Evolutionary conservation across 2,113 vertebrate genomes (phyloP), one percentile per base, ranked within the genome.

Genomic region (Syngnathus typhle): DNA sequence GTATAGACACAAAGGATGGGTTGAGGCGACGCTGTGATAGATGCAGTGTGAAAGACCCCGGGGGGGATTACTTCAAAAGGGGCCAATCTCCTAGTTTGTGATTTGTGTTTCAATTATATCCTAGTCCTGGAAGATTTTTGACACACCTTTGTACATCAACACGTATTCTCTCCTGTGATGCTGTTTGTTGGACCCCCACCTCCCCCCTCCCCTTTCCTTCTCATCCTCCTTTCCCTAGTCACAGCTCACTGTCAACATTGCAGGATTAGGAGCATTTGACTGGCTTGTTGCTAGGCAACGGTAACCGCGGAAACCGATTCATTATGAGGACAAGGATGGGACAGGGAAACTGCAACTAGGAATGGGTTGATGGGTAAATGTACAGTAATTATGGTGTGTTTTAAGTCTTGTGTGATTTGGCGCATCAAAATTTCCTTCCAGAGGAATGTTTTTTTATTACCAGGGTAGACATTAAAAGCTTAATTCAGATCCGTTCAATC

Each of bases 261-360:
- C 77, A 79, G 88, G 89, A 92, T 92, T 92, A 91, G 88, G 85
- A 92, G 90, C 89, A 85, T 92, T 90, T 90, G 88, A 90, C 89
- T 88, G 81, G 82, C 83, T 84, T 90, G 91, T 91, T 92, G 85
- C 91, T 86, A 85, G 77, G 91, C 84, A 89, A 90, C 89, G 52
- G 91, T 89, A 84, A 71, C 88, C 82, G 76, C 58, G 76, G 88
- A 71, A 85, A 90, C 89, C 64, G 52, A 82, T 89, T 90, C 88
- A 90, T 90, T 88, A 88, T 81, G 78, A 90, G 89, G 85, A 88
- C 84, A 88, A 75, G 84, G 88, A 88, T 89, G 89, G 89, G 89
- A 89, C 84, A 88, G 82, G 82, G 81, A 84, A 84, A 87, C 87
- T 83, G 73, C 84, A 85, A 80, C 83, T 76, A 82, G 84, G 83